A percentile compares a stretch with the other conserved stretches of the same genome.
Conservation (phyloP, 2,113 vertebrate genomes). For the Callospermophilus lateralis region DNA sequence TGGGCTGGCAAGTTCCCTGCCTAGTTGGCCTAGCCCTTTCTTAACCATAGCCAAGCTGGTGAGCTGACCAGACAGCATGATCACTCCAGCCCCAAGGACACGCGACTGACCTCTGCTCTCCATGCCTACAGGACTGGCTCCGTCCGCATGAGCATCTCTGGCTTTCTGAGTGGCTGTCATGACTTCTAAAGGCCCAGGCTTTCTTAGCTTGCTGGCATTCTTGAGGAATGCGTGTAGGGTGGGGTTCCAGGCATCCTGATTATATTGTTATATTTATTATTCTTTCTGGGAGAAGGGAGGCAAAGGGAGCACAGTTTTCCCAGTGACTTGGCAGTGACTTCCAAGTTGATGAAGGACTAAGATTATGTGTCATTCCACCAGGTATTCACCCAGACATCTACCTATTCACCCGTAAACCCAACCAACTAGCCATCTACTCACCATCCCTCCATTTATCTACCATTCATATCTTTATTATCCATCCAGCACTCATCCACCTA, state of each 20-base stretch:
- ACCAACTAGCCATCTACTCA: background rate
- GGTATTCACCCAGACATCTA: background rate
- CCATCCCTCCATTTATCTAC: background rate
- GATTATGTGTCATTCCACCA: background rate
- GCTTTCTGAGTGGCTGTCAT: background rate
- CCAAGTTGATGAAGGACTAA: background rate
- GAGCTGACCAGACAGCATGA: background rate
- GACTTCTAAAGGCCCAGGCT: background rate
- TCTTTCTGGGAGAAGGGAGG: background rate
- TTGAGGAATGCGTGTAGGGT: background rate
- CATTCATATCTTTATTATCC: background rate
- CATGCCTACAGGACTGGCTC: background rate
- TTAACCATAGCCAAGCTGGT: background rate
- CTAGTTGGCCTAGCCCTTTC: background rate
- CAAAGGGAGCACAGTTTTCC: too few species aligned
- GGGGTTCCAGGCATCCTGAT: background rate
- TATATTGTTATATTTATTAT: too few species aligned
- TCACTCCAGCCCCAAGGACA: background rate
- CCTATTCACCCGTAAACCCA: background rate
- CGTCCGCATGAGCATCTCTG: background rate
- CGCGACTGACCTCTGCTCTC: rapidly evolving
- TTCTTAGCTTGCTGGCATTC: rapidly evolving
- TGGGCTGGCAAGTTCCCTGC: background rate
- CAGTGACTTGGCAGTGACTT: background rate
- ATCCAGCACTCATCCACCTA: too few species aligned